These are phyloP conservation scores for Capromys pilorides DNA, from an alignment of 2,797 vertebrate genomes.

Conservation along the genomic window DNA sequence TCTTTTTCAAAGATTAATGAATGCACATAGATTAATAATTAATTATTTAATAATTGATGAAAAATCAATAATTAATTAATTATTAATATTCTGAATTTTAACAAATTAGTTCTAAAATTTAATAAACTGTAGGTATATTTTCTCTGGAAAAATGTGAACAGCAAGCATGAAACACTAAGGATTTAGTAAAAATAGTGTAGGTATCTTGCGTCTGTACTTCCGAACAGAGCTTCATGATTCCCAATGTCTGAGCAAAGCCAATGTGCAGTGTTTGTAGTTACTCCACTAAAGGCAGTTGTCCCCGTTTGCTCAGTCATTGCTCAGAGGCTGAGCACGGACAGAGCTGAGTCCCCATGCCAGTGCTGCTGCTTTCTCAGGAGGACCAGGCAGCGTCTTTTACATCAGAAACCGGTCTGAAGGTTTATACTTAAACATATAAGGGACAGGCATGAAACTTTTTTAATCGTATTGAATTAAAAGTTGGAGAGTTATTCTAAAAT, in stretches of 20 bases:
- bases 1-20: background rate
- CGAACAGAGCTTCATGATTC: background rate
- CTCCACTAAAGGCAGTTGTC: background rate
- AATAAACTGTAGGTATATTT: background rate
- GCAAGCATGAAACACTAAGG: background rate
- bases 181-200: background rate
- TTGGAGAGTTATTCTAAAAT: background rate
- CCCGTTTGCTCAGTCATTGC: background rate
- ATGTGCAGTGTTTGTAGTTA: background rate
- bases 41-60: too few relatives aligned
- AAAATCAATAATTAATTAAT: too few relatives aligned
- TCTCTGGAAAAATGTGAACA: background rate
- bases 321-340: background rate
- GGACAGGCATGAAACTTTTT: background rate
- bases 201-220: background rate
- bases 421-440: background rate
- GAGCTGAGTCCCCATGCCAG: background rate
- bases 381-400: background rate
- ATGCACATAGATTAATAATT: too few relatives aligned
- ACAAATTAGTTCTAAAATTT: background rate
- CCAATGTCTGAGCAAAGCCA: background rate
- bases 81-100: background rate
- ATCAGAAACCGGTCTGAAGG: background rate
- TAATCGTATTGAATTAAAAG: background rate
- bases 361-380: background rate